Conservation (phyloP, 1,140 invertebrate species). For the Thaumatotibia leucotreta region DNA sequence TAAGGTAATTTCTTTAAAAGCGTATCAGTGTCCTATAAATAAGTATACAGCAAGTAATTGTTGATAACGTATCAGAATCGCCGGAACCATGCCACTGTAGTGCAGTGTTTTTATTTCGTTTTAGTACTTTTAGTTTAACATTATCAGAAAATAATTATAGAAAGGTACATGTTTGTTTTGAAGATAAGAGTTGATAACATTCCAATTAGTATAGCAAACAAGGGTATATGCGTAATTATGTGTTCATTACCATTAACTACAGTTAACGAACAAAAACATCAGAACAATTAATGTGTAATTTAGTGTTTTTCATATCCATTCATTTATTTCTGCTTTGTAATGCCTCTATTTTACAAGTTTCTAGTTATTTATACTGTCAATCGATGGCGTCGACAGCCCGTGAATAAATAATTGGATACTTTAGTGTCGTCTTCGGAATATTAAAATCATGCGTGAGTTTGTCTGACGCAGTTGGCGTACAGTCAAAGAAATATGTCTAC, state of each 20-base stretch:
- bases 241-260: background rate
- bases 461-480: background rate
- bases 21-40: too few relatives aligned
- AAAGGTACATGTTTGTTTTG: background rate
- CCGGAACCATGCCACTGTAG: too few relatives aligned
- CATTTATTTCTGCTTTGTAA: background rate
- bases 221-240: background rate
- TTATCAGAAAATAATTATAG: too few relatives aligned
- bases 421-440: background rate
- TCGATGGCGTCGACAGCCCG: background rate
- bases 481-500: too few relatives aligned
- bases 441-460: background rate
- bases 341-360: background rate
- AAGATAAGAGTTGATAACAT: background rate
- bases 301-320: background rate
- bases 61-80: too few relatives aligned
- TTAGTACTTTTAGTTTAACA: too few relatives aligned
- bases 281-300: background rate
- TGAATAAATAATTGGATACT: background rate
- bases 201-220: background rate
- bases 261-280: background rate
- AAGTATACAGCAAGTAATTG: too few relatives aligned
- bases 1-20: too few relatives aligned
- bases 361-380: background rate
- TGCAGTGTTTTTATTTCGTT: too few relatives aligned